Conservation (phyloP, 2,888 invertebrate species). For the Terebella lapidaria region DNA sequence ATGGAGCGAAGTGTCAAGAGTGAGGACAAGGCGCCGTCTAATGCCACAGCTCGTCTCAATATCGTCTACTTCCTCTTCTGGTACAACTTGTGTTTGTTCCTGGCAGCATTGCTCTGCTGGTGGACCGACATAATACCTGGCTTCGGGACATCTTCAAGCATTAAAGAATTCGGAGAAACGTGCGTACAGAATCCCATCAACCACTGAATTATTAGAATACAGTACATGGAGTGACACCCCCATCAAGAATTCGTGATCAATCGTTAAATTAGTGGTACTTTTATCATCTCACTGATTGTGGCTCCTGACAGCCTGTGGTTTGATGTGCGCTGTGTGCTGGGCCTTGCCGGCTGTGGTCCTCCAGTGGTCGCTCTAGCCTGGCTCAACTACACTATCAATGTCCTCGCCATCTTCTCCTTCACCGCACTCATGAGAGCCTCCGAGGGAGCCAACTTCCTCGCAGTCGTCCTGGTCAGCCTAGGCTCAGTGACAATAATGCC, state of each 20-base stretch:
- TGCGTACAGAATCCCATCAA: too few species aligned
- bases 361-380: slow-evolving; percentile 25
- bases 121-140: slow-evolving; percentile 37
- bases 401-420: slow-evolving; percentile 25
- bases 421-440: slow-evolving; percentile 30
- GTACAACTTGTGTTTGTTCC: slow-evolving; percentile 26
- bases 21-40: background rate
- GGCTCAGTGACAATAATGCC: too few species aligned
- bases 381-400: slow-evolving; percentile 21
- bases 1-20: slow-evolving; percentile 28
- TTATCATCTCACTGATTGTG: too few species aligned
- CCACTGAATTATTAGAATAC: too few species aligned
- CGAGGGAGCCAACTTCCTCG: slow-evolving; percentile 35
- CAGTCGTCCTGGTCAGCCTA: slow-evolving; percentile 31
- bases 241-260: too few species aligned
- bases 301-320: background rate
- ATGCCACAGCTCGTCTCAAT: slow-evolving; percentile 16
- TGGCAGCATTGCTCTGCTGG: slow-evolving; percentile 25
- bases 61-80: slow-evolving; percentile 32
- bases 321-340: background rate
- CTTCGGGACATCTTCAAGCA: slow-evolving; percentile 28
- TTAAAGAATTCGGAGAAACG: slow-evolving; percentile 11
- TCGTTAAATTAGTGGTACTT: too few species aligned
- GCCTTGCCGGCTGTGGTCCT: slow-evolving; percentile 4
- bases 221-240: too few species aligned